Evolutionary conservation across 2,113 vertebrate genomes (phyloP).

Genomic region (Terrapene triunguis): DNA sequence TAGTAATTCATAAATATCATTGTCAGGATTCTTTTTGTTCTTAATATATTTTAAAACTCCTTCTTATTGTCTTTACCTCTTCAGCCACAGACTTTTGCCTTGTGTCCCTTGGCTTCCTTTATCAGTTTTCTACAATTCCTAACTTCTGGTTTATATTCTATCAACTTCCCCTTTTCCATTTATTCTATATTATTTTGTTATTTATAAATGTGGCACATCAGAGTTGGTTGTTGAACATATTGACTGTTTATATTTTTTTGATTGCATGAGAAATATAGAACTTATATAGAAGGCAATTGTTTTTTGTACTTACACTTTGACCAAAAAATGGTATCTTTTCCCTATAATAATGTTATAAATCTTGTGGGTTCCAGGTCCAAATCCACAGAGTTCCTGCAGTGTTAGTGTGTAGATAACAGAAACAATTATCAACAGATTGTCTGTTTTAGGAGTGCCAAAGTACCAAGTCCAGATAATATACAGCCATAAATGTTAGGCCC

Average conservation of each 20-base stretch:
- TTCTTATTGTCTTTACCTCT: neutral
- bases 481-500: neutral
- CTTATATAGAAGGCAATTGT: slow-evolving; percentile 16
- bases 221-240: neutral
- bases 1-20: neutral
- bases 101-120: too few relatives aligned
- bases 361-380: neutral
- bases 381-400: slow-evolving; percentile 18
- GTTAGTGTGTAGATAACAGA: slow-evolving; percentile 53
- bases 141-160: neutral
- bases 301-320: slow-evolving; percentile 66
- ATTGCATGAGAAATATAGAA: neutral
- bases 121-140: neutral
- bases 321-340: slow-evolving; percentile 51
- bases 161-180: neutral
- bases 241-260: neutral
- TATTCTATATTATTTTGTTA: neutral
- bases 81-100: neutral
- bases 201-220: neutral
- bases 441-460: slow-evolving; percentile 35
- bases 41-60: neutral
- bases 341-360: neutral
- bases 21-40: neutral
- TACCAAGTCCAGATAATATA: slow-evolving; percentile 61
- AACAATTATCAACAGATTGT: slow-evolving; percentile 41